These are phyloP conservation scores for Tetragonisca angustula DNA, from an alignment of 2,888 invertebrate species.

Conservation along the genomic window DNA sequence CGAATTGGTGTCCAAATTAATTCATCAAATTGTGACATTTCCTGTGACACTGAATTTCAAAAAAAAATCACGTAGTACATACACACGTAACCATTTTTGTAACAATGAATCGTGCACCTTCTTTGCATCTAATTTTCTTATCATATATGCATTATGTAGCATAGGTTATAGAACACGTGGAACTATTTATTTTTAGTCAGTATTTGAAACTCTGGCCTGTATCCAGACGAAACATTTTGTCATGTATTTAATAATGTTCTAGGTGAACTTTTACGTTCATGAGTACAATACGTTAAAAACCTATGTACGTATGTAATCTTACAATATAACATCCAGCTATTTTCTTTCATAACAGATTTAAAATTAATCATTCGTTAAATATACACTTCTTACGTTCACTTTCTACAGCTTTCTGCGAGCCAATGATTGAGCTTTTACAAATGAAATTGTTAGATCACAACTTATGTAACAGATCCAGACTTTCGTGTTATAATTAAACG, in stretches of 20 bases:
- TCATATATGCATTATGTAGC: slow-evolving; percentile 27
- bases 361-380: background rate
- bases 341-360: background rate
- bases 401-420: background rate
- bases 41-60: background rate
- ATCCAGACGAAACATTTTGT: slow-evolving; percentile 23
- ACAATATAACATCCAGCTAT: background rate
- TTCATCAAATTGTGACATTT: background rate
- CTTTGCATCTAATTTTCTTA: slow-evolving; percentile 17
- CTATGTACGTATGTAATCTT: background rate
- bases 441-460: background rate
- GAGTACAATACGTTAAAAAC: background rate
- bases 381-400: background rate
- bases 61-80: too few relatives aligned
- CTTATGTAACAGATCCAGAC: slow-evolving; percentile 11
- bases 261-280: slow-evolving; percentile 8
- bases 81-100: background rate
- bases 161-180: slow-evolving; percentile 38
- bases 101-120: slow-evolving; percentile 21
- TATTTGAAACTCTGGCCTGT: slow-evolving; percentile 37
- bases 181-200: slow-evolving; percentile 57
- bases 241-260: slow-evolving; percentile 22
- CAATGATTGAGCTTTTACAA: background rate
- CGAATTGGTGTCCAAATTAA: background rate
- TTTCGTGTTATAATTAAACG: slow-evolving; percentile 18